Conservation (phyloP, 2,888 invertebrate genomes). For the Galerucella pusilla region DNA sequence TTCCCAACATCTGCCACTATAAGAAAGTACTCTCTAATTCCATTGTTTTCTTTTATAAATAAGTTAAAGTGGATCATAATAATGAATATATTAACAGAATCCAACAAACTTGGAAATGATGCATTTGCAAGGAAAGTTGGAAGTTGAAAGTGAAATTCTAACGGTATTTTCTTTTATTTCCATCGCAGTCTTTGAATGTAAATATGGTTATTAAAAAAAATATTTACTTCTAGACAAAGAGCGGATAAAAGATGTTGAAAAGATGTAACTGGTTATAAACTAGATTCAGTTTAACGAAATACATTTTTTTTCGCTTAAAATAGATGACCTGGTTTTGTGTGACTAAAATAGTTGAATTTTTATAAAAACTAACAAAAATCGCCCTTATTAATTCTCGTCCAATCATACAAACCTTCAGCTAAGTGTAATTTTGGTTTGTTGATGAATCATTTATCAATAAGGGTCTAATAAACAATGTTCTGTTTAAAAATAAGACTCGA, state of each 20-base stretch:
- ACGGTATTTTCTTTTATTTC: slow-evolving; percentile 4
- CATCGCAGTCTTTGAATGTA: neutral
- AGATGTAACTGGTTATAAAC: neutral
- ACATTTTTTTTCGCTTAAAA: too few species aligned
- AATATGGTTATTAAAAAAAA: slow-evolving; percentile 1
- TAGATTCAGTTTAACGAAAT: neutral
- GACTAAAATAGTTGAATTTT: too few species aligned
- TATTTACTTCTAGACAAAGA: neutral
- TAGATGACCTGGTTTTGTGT: too few species aligned
- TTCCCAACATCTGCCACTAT: neutral
- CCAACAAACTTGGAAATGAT: slow-evolving; percentile 2
- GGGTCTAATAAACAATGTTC: too few species aligned
- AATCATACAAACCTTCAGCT: too few species aligned
- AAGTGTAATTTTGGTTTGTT: too few species aligned
- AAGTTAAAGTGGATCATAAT: slow-evolving; percentile 8
- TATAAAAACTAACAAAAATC: too few species aligned
- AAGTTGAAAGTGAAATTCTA: slow-evolving; percentile 13
- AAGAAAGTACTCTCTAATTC: neutral
- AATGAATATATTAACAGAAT: neutral
- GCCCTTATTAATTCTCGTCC: too few species aligned
- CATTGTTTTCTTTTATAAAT: slow-evolving; percentile 3
- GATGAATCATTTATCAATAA: too few species aligned
- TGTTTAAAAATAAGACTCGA: too few species aligned
- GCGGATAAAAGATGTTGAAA: neutral
- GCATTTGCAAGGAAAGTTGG: slow-evolving; percentile 5